Base-by-base conservation (phyloP, 2,888 invertebrate genomes). In the Metacarcinus magister region DNA sequence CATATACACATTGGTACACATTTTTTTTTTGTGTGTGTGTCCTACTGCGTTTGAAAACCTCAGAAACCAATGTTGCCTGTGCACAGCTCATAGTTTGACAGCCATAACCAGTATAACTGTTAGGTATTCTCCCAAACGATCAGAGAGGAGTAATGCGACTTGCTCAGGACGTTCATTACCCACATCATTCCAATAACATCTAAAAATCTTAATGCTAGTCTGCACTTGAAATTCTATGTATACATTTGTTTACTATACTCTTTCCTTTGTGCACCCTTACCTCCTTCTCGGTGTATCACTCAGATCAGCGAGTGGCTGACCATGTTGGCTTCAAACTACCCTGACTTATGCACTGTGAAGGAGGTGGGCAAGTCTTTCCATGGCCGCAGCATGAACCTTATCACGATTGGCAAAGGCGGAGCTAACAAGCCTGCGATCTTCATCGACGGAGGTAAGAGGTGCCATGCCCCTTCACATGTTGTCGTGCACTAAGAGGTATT, bases 251-350 rank as follows among this genome's bases (percentile, higher is more conserved):
- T 5, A 16, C 19, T 54, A 10, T 54, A 10, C 87, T 32, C 39
- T 16, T 39, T 87, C 16, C 39, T 1, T 19, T 32, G 16, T 5
- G 32, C 39, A 10, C 16, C n/a, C 46, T 44, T 75, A 75, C 43
- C 94, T 43, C 23, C 13, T 23, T 60, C 60, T 5, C 19, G 39
- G 39, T 39, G 39, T 19, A 39, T 23, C 89, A 46, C 44, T 60
- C 96, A 97, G 97, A 97, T 97, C 92, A 94, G 5, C n/a, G 94
- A 10, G 32, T 97, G 96, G 96, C 48, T 97, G 92, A 95, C 94
- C 23, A 23, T 44, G 13, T 75, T 97, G 44, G 96, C 96, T 2
- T 10, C 94, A 0, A 75, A 92, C 0, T 67, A 96, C 90, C 96
- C 96, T 5, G 32, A 39, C 23, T 60, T 97, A 28, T 95, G 93